Evolutionary conservation across 1,140 invertebrate species (phyloP).

Genomic region (Nephila pilipes): DNA sequence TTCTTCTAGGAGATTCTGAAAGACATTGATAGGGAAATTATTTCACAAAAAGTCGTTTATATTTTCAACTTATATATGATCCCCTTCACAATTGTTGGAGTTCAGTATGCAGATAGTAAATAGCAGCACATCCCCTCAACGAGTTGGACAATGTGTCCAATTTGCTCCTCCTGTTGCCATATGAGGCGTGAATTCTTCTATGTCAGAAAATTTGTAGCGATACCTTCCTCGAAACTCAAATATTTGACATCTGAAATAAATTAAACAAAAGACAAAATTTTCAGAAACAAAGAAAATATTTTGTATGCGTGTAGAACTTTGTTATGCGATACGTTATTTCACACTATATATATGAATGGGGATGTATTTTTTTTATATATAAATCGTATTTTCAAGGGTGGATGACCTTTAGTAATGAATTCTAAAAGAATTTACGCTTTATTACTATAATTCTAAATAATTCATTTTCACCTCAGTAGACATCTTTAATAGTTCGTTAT

Average conservation of each 20-base stretch:
- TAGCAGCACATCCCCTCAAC: conserved; percentile 14
- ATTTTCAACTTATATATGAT: background rate
- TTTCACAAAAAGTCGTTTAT: too few species aligned
- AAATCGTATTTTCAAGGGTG: background rate
- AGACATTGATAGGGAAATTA: too few species aligned
- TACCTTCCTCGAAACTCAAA: conserved; percentile 35
- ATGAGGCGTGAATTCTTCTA: conserved; percentile 63
- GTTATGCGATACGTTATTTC: background rate
- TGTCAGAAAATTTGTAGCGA: conserved; percentile 52
- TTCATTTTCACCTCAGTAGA: too few species aligned
- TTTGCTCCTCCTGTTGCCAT: conserved; percentile 47
- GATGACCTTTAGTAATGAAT: background rate
- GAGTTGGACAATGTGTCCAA: conserved; percentile 63
- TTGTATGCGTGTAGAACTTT: background rate
- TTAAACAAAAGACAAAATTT: background rate
- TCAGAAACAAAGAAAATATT: background rate
- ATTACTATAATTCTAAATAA: too few species aligned
- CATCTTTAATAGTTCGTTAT: too few species aligned
- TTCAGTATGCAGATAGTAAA: background rate
- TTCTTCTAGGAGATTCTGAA: too few species aligned
- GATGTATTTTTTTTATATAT: background rate
- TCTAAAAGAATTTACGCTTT: too few species aligned
- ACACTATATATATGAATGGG: background rate
- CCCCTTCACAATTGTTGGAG: background rate
- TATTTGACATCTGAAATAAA: conserved; percentile 55